Base-by-base conservation (phyloP, 2,113 vertebrate genomes). In the Salvelinus namaycush region DNA sequence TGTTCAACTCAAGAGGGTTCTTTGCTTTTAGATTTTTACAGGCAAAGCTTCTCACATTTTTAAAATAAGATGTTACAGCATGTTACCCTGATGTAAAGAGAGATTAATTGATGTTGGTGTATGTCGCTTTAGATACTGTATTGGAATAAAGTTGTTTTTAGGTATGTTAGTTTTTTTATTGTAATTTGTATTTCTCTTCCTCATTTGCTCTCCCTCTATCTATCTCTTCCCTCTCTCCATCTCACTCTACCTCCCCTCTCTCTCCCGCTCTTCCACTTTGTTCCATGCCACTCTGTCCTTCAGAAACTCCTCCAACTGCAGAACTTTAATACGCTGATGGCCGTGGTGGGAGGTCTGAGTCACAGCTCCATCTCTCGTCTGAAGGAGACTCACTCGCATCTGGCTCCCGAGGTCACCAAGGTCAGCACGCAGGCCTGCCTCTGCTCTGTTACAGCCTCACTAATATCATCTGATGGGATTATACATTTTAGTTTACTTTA, bases 251-350 rank as follows among this genome's bases (percentile, higher is more conserved):
- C 2, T 49, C 6, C 20, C 70, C 26, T 62, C 22, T 77, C 9
- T 49, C 22, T 65, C 24, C 39, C 2, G 70, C 20, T 67, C 31
- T 54, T 16, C 75, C 16, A 16, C 12, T 1, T 2, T 0, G 72
- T 2, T 62, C 72, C 74, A 51, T 48, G 73, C 88, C 81, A 81
- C 74, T 54, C 76, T 89, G 26, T 67, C 65, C 62, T 26, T 77
- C 89, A 99, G 97, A 99, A 98, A 87, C 94, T 99, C 44, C 94
- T 97, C 78, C 95, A 97, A 73, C 94, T 99, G 31, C 95, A 99
- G 91, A 99, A 99, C 90, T 99, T 99, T 81, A 99, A 99, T 87
- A 99, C 97, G 0, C 75, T 99, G 86, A 99, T 99, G 98, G 96
- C 97, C 0, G 97, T 99, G 85, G 97, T 99, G 18, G 97, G 98